Conservation (phyloP, 2,797 vertebrate species). For the Neosilurus hyrtlii region DNA sequence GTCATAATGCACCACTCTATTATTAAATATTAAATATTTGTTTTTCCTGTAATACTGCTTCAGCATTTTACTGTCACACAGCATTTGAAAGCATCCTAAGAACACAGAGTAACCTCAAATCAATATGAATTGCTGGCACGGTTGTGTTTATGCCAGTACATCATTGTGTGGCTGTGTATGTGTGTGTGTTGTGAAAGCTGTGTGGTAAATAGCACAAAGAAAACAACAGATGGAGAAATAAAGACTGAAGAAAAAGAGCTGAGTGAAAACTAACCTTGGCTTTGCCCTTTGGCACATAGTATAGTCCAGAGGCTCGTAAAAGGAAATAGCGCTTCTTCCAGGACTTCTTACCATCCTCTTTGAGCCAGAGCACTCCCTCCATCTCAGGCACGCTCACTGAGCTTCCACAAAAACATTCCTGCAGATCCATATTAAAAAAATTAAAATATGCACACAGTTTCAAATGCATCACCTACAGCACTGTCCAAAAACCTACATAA, state of each 20-base stretch:
- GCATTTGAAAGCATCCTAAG: slow-evolving; percentile 12
- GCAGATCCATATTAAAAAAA: slow-evolving; percentile 37
- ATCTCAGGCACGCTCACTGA: slow-evolving; percentile 96
- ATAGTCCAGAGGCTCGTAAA: slow-evolving; percentile 92
- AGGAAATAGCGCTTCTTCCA: slow-evolving; percentile 99
- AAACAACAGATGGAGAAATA: slow-evolving; percentile 14
- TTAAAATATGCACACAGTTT: not conserved
- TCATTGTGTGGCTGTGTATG: not conserved
- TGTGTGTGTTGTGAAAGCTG: not conserved
- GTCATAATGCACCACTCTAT: not conserved
- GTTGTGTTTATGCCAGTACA: not conserved
- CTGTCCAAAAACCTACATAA: not conserved
- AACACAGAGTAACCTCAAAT: not conserved
- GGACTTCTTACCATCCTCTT: slow-evolving; percentile 97
- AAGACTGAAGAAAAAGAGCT: not conserved
- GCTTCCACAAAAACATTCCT: slow-evolving; percentile 97
- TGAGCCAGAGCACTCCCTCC: slow-evolving; percentile 94
- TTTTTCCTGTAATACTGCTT: slow-evolving; percentile 14
- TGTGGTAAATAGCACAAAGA: not conserved
- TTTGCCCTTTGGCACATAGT: slow-evolving; percentile 95
- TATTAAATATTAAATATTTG: slow-evolving; percentile 25
- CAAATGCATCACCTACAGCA: slow-evolving; percentile 17
- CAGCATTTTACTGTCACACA: not conserved
- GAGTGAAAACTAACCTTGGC: slow-evolving; percentile 74
- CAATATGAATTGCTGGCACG: not conserved